Evolutionary conservation across 2,113 vertebrate species (phyloP), one percentile per base, ranked within the genome.

Genomic region (Carassius auratus): DNA sequence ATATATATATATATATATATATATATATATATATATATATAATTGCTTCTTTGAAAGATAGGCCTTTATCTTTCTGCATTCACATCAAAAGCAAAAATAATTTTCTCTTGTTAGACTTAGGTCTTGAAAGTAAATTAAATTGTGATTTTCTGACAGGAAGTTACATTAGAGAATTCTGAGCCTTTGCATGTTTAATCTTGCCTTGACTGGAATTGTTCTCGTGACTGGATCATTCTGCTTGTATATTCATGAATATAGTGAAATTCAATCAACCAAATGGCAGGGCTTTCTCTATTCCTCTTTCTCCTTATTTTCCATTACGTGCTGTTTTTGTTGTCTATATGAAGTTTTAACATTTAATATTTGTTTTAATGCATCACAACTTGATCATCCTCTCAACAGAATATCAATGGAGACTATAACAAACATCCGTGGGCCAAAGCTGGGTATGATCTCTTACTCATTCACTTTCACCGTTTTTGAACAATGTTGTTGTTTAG

Each of bases 351-450:
- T n/a, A 74, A 42, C 17, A 38, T 45, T 23, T 80, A 17, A 45
- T 62, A 30, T 17, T 23, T 80, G 10, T 80, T 80, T 42, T 80
- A 62, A 62, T 48, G 8, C 38, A 21, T 81, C 45, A 30, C 45
- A 50, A 52, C 69, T 14, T 69, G 79, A 33, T 83, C 17, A 87
- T 88, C 83, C 1, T 88, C 14, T 83, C 3, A 61, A 90, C 88
- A 95, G 97, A 95, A 93, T 91, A 91, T 93, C 87, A 94, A 96
- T 94, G 91, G 91, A 86, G 95, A 95, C 89, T 91, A 94, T 2
- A 94, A 93, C 69, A 95, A 95, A 90, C 95, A 96, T 59, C 95
- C 95, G 2, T 98, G 97, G 97, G 93, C 96, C 85, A 97, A 96
- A 87, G 94, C 95, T 86, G 96, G 97, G 98, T 99, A 93, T 96